Percentiles rank a stretch among this genome's conserved stretches.
Conservation (phyloP, 2,113 vertebrate species). For the Pedionomus torquatus region DNA sequence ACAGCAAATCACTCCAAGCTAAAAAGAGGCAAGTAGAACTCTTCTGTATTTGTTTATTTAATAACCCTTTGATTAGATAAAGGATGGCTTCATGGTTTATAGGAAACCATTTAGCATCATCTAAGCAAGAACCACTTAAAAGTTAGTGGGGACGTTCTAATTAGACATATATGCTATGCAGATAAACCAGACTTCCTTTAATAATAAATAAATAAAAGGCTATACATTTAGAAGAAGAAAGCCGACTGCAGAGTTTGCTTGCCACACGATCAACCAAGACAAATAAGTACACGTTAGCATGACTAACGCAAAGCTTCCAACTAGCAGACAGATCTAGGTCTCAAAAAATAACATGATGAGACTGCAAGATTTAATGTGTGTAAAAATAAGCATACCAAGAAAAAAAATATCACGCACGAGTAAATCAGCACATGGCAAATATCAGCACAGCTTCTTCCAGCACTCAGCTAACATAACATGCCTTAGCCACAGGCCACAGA, state of each 20-base stretch:
- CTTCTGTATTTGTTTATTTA: neutral
- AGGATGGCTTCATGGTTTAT: neutral
- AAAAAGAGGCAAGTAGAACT: neutral
- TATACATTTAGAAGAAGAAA: neutral
- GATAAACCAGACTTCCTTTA: neutral
- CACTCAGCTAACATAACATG: slow-evolving; percentile 29
- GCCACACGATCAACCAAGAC: neutral
- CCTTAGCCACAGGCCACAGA: slow-evolving; percentile 46
- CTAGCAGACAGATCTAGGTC: neutral
- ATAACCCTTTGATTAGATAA: neutral
- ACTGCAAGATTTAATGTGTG: neutral
- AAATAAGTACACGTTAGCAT: neutral
- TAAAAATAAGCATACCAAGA: slow-evolving; percentile 5
- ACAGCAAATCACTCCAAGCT: neutral
- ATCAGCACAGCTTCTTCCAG: slow-evolving; percentile 23
- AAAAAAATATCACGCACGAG: neutral
- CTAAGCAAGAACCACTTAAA: neutral
- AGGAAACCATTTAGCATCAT: neutral
- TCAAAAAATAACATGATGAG: neutral
- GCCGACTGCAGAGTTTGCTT: neutral
- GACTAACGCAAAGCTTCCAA: neutral
- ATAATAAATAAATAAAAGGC: neutral
- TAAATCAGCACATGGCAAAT: neutral
- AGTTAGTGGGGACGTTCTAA: neutral
- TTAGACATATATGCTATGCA: neutral